These are phyloP conservation scores for Etheostoma spectabile DNA, from an alignment of 2,113 vertebrate species.

Conservation along the genomic window DNA sequence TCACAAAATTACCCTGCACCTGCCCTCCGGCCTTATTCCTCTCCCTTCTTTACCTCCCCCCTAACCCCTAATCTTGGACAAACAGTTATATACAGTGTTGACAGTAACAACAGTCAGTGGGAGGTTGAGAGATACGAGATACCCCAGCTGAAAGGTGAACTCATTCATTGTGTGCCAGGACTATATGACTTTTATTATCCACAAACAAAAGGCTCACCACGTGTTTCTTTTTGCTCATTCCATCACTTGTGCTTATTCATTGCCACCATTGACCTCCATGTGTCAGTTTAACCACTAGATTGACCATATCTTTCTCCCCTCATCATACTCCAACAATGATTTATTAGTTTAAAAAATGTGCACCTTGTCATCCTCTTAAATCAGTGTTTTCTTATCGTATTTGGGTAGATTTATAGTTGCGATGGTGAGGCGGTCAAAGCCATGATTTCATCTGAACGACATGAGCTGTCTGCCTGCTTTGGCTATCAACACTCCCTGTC, in stretches of 20 bases:
- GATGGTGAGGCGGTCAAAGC: slow-evolving; percentile 11
- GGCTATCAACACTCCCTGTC: slow-evolving; percentile 63
- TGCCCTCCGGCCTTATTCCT: slow-evolving; percentile 54
- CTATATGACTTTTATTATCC: slow-evolving; percentile 19
- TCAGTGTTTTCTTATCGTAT: slow-evolving; percentile 24
- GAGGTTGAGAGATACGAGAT: slow-evolving; percentile 54
- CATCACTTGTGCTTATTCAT: slow-evolving; percentile 31
- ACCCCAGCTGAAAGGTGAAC: slow-evolving; percentile 27
- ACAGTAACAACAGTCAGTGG: slow-evolving; percentile 73
- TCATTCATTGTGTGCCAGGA: slow-evolving; percentile 23
- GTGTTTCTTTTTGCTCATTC: slow-evolving; percentile 21
- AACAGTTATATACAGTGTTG: slow-evolving; percentile 70
- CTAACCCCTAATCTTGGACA: slow-evolving; percentile 41
- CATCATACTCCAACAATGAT: slow-evolving; percentile 18
- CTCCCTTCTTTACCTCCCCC: slow-evolving; percentile 4
- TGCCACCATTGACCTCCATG: slow-evolving; percentile 9
- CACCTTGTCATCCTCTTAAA: slow-evolving; percentile 6
- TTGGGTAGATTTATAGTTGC: slow-evolving; percentile 40
- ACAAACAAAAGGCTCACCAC: neutral
- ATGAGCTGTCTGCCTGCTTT: slow-evolving; percentile 34
- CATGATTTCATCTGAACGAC: slow-evolving; percentile 56
- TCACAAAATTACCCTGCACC: slow-evolving; percentile 70
- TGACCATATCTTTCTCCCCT: slow-evolving; percentile 27
- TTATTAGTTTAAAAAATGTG: slow-evolving; percentile 2
- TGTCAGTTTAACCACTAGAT: slow-evolving; percentile 7